Conservation (phyloP, 2,888 invertebrate species). For the Terebella lapidaria region DNA sequence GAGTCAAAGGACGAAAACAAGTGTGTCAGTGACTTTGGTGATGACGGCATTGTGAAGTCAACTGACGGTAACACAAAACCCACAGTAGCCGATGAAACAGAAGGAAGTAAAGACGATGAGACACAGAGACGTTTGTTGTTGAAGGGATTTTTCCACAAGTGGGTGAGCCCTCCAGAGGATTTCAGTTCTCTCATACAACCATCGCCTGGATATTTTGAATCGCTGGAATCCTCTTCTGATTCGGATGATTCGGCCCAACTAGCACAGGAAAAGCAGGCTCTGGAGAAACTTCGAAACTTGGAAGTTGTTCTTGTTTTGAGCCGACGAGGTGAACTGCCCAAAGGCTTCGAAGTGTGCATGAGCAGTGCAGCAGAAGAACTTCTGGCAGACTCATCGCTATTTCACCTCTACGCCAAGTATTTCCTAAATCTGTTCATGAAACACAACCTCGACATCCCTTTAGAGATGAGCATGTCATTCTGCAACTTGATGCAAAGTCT, state of each 20-base stretch:
- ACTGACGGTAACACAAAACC: too few species aligned
- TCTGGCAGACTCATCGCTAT: conserved; percentile 31
- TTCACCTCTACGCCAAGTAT: conserved; percentile 40
- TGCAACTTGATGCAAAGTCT: conserved; percentile 1
- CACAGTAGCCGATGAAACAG: not conserved
- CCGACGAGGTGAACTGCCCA: conserved; percentile 33
- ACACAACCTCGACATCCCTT: conserved; percentile 24
- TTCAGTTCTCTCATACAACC: conserved; percentile 30
- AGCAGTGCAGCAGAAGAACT: conserved; percentile 38
- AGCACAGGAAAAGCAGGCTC: conserved; percentile 30
- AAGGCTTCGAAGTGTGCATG: conserved; percentile 41
- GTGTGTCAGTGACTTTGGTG: too few species aligned
- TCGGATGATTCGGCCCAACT: conserved; percentile 32
- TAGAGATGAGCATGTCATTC: conserved; percentile 25
- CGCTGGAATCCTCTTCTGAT: conserved; percentile 23
- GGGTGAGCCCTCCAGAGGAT: conserved; percentile 31
- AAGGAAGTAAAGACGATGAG: not conserved
- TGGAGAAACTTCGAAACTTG: conserved; percentile 33
- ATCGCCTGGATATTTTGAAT: conserved; percentile 29
- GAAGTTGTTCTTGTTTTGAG: conserved; percentile 36
- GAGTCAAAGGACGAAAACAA: not conserved
- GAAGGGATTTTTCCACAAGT: not conserved
- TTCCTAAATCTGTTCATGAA: conserved; percentile 28
- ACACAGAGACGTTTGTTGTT: not conserved
- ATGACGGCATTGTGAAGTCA: too few species aligned